Conservation (phyloP, 1,140 invertebrate genomes). For the Argopecten irradians region DNA sequence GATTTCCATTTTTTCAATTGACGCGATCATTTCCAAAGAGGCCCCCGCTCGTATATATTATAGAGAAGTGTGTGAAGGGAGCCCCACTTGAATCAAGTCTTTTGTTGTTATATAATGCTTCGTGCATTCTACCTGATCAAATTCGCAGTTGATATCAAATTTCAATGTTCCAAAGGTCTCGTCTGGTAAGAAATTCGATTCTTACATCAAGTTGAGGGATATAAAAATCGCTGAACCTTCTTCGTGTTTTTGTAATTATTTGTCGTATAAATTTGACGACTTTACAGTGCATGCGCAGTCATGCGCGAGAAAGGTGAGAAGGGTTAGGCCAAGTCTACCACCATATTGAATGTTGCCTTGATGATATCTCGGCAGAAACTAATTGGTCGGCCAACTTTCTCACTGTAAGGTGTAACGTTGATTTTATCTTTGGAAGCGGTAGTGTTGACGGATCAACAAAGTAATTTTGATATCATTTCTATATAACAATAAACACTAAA, state of each 20-base stretch:
- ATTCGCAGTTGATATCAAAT: neutral
- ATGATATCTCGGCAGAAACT: neutral
- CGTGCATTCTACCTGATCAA: neutral
- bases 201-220: neutral
- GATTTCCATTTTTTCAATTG: constrained; percentile 11
- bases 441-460: neutral
- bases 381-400: constrained; percentile 7
- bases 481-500: constrained; percentile 11
- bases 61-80: neutral
- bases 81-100: neutral
- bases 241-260: neutral
- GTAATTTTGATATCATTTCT: constrained; percentile 3
- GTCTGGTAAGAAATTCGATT: neutral
- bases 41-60: neutral
- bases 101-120: neutral
- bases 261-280: constrained; percentile 21
- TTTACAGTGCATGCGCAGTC: neutral
- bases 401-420: neutral
- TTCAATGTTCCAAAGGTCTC: neutral
- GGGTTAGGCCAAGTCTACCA: neutral
- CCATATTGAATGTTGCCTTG: neutral
- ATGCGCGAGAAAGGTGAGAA: neutral
- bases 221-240: constrained; percentile 5
- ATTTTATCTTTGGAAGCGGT: neutral
- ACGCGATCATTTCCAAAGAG: neutral